phyloP scores from a whole-genome alignment of 2,113 vertebrate genomes.

The Oncorhynchus mykiss region DNA sequence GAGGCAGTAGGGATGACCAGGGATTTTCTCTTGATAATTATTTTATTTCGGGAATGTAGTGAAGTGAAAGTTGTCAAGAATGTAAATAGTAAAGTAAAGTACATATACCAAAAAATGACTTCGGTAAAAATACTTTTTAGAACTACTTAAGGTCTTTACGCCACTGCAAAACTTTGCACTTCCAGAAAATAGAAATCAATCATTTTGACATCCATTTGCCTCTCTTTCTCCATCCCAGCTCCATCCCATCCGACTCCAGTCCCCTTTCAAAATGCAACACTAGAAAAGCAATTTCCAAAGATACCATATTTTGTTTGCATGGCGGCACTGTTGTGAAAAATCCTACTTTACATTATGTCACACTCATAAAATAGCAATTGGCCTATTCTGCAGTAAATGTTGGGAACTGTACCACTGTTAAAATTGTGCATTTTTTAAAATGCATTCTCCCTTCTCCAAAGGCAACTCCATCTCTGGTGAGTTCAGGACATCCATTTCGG shows the following conservation, averaged over 20 bases:
- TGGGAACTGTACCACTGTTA: not conserved
- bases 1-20: too few relatives aligned
- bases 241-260: not conserved
- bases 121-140: too few relatives aligned
- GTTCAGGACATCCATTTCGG: constrained; percentile 22
- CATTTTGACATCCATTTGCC: too few relatives aligned
- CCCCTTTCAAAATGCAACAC: not conserved
- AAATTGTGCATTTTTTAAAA: constrained; percentile 24
- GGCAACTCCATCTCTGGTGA: not conserved
- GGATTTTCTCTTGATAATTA: too few relatives aligned
- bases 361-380: not conserved
- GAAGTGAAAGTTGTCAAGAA: too few relatives aligned
- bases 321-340: not conserved
- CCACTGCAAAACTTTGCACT: too few relatives aligned
- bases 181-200: not conserved
- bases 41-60: too few relatives aligned
- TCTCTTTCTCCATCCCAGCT: not conserved
- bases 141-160: too few relatives aligned
- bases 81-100: too few relatives aligned
- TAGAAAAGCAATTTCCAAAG: constrained; percentile 13
- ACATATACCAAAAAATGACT: too few relatives aligned
- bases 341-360: not conserved
- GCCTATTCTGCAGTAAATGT: not conserved
- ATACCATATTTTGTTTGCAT: constrained; percentile 7
- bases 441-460: constrained; percentile 10